Percentiles rank a stretch among this genome's conserved stretches.
Evolutionary conservation across 2,888 invertebrate species (phyloP).

Genomic region (Anodontia alba): DNA sequence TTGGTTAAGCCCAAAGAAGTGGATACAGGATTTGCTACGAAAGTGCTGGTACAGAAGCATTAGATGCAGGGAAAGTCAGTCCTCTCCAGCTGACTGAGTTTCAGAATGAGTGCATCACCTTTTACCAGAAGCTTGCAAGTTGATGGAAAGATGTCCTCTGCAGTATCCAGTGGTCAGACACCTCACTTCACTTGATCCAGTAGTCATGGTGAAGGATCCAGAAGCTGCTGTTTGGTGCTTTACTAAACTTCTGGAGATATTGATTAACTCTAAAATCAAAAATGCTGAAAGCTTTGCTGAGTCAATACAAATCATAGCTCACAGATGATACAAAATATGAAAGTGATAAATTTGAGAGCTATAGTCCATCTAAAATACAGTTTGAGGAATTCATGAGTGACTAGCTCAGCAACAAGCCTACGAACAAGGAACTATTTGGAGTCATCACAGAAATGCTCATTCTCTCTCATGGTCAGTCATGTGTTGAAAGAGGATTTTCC

Average conservation of each 20-base stretch:
- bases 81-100: conserved; percentile 25
- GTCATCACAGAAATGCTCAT: not conserved
- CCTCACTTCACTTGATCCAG: conserved; percentile 16
- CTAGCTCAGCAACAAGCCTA: not conserved
- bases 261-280: conserved; percentile 10
- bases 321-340: not conserved
- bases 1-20: conserved; percentile 23
- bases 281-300: conserved; percentile 21
- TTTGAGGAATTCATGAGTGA: not conserved
- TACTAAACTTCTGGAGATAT: conserved; percentile 19
- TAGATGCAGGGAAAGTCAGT: conserved; percentile 12
- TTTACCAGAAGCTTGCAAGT: conserved; percentile 19
- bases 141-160: conserved; percentile 30
- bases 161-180: conserved; percentile 30
- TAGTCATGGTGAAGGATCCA: conserved; percentile 11
- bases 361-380: not conserved
- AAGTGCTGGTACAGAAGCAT: conserved; percentile 7
- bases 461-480: too few species aligned
- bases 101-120: conserved; percentile 28
- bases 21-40: conserved; percentile 22
- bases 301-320: not conserved
- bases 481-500: not conserved
- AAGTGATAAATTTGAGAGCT: not conserved
- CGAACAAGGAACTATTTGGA: not conserved
- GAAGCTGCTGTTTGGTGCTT: conserved; percentile 9